These are phyloP conservation scores for Hirtodrosophila histrioides DNA, from an alignment of 2,888 invertebrate genomes.

Conservation along the genomic window DNA sequence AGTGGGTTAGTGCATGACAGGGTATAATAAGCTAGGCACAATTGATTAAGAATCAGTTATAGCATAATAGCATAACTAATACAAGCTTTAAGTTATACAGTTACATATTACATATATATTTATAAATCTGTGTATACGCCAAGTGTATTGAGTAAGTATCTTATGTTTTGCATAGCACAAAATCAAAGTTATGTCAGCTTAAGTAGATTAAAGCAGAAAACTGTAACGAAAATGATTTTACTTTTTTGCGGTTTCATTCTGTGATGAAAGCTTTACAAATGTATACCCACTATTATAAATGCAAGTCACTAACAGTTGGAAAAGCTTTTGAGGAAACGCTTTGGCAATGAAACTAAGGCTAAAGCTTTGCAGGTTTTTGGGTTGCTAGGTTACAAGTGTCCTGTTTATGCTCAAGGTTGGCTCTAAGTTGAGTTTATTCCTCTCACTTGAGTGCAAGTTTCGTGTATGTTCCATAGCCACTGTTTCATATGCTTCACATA, in stretches of 20 bases:
- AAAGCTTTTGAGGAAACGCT: constrained; percentile 27
- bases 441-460: constrained; percentile 19
- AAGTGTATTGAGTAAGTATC: constrained; percentile 36
- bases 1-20: constrained; percentile 27
- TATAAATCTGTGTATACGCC: constrained; percentile 37
- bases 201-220: constrained; percentile 40
- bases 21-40: constrained; percentile 44
- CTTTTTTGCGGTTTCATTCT: constrained; percentile 21
- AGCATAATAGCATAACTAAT: constrained; percentile 40
- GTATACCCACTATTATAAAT: constrained; percentile 16
- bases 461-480: constrained; percentile 22
- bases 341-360: neutral
- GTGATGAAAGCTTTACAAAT: constrained; percentile 21
- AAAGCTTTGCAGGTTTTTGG: constrained; percentile 23
- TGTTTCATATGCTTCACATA: constrained; percentile 18
- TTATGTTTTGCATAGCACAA: constrained; percentile 45
- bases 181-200: constrained; percentile 41
- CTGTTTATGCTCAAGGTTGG: constrained; percentile 19
- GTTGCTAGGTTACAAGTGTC: constrained; percentile 37
- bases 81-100: constrained; percentile 57
- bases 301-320: constrained; percentile 1
- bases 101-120: constrained; percentile 29
- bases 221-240: constrained; percentile 24
- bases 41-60: constrained; percentile 49
- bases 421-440: constrained; percentile 39